These are phyloP conservation scores for Polyommatus iphigenia DNA, from an alignment of 2,888 invertebrate genomes.

Conservation along the genomic window DNA sequence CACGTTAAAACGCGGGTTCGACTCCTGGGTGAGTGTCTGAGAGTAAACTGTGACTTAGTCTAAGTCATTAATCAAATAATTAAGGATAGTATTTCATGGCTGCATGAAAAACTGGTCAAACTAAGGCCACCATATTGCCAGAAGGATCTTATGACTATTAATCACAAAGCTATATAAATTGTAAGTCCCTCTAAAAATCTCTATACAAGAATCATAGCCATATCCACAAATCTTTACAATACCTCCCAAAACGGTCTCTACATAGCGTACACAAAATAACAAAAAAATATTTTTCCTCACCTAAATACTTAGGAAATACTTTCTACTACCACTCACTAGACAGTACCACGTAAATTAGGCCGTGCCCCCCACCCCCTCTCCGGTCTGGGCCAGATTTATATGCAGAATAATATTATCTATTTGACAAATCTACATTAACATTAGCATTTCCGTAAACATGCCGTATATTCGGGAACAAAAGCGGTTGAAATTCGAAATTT, in stretches of 20 bases:
- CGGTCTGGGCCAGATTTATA: slow-evolving; percentile 25
- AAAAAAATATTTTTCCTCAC: not conserved
- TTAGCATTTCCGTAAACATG: slow-evolving; percentile 28
- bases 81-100: no score
- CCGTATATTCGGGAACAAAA: slow-evolving; percentile 17
- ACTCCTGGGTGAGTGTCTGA: slow-evolving; percentile 2
- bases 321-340: slow-evolving; percentile 1
- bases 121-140: no score
- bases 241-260: not conserved
- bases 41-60: not conserved
- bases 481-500: not conserved
- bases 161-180: no score
- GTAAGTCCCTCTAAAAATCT: no score
- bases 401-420: slow-evolving; percentile 30
- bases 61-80: no score
- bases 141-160: no score
- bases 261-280: not conserved
- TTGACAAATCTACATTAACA: slow-evolving; percentile 31
- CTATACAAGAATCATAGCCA: no score
- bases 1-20: slow-evolving; percentile 50
- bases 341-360: not conserved
- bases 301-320: not conserved
- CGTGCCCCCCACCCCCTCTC: not conserved
- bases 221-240: not conserved
- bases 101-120: no score